Percentiles rank a stretch among this genome's conserved stretches.
Conservation (phyloP, 2,888 invertebrate species). For the Capitulum mitella region DNA sequence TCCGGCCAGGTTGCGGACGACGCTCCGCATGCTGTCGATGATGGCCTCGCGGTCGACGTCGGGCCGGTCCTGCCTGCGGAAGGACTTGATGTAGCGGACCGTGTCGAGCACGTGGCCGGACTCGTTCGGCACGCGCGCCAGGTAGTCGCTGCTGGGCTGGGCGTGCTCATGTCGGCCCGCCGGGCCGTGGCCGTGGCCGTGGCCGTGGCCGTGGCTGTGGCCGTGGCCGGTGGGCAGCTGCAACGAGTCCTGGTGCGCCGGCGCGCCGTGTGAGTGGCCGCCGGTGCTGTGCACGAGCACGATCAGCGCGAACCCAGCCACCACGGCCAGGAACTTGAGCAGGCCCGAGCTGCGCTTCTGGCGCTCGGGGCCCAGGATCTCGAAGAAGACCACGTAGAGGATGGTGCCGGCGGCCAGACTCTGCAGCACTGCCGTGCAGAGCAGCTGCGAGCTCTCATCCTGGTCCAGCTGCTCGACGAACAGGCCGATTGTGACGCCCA, state of each 20-base stretch:
- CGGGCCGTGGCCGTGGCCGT: slow-evolving; percentile 8
- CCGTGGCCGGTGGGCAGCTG: slow-evolving; percentile 30
- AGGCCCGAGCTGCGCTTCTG: slow-evolving; percentile 30
- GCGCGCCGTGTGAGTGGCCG: slow-evolving; percentile 37
- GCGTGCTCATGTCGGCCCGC: slow-evolving; percentile 31
- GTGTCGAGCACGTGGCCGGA: slow-evolving; percentile 4
- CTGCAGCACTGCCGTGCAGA: slow-evolving; percentile 48
- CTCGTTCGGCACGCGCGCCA: slow-evolving; percentile 41
- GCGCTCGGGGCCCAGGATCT: slow-evolving; percentile 44
- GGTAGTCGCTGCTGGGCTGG: slow-evolving; percentile 40
- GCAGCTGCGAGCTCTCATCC: slow-evolving; percentile 27
- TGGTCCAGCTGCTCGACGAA: slow-evolving; percentile 44
- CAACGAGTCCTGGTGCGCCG: slow-evolving; percentile 27
- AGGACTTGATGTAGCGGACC: neutral
- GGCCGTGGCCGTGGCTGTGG: slow-evolving; percentile 33
- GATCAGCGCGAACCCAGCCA: slow-evolving; percentile 34
- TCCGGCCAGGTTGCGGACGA: neutral
- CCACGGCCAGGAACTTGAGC: slow-evolving; percentile 31
- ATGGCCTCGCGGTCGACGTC: neutral
- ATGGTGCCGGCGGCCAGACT: slow-evolving; percentile 88
- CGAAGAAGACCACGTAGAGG: slow-evolving; percentile 93
- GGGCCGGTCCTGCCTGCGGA: neutral
- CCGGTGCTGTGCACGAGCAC: slow-evolving; percentile 36
- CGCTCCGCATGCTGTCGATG: neutral
- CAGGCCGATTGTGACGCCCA: slow-evolving; percentile 60